Evolutionary conservation across 2,797 vertebrate genomes (phyloP), one percentile per base, ranked within the genome.

Genomic region (Jordanella pulchra): DNA sequence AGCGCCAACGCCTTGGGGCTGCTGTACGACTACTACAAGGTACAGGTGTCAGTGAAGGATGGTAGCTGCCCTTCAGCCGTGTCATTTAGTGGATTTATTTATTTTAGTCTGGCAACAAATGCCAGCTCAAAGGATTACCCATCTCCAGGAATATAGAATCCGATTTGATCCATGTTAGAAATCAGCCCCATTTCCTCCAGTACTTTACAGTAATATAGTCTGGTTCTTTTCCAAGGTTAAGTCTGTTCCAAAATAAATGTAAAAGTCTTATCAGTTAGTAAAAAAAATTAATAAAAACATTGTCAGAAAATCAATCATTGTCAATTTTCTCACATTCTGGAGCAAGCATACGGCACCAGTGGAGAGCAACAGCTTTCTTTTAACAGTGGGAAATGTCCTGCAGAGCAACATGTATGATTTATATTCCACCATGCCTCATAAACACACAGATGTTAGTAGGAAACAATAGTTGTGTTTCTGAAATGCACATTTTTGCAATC

Each of bases 21-120:
- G 53, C 95, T 99, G 47, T 99, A 99, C 39, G 98, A 99, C 88
- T 99, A 99, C 92, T 99, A 99, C 93, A 99, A 99, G 97, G 98
- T 99, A 10, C 35, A 73, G n/a, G 17, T 21, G 28, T 58, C 28
- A 58, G 17, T 50, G 30, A 30, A 35, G 30, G 56, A 60, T 39
- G 7, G 18, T 23, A 18, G 12, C 4, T 21, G 18, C 56, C 21
- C 1, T 30, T 18, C 15, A 9, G 30, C 27, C 56, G 23, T 21
- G 21, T 60, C 3, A 21, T 35, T 21, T 35, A 23, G 3, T 17
- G 30, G 30, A 32, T 58, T 58, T 32, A 32, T 32, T 21, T 32
- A 12, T 10, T 35, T 60, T 15, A 35, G 55, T 58, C 30, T 10
- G 9, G 15, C 55, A 30, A 30, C 28, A 56, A 28, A 58, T 18